phyloP scores from a whole-genome alignment of 2,888 invertebrate genomes.

The Rapana venosa region DNA sequence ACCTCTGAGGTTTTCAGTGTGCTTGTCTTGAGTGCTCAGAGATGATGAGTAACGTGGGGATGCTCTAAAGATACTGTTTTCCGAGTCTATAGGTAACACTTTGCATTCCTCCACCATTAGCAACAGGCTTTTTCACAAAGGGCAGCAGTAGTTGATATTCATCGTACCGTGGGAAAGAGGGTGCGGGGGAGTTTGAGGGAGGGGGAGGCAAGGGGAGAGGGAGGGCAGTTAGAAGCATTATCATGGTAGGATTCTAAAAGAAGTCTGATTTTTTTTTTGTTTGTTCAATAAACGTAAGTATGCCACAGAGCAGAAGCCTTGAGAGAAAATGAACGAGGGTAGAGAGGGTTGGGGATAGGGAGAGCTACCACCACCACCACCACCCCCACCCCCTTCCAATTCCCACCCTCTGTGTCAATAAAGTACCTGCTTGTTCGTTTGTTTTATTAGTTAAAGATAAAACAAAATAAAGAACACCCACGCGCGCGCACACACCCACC shows the following conservation, averaged over 20 bases:
- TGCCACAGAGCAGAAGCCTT: not conserved
- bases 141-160: not conserved
- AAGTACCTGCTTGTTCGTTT: too few relatives aligned
- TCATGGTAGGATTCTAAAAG: not conserved
- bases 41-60: not conserved
- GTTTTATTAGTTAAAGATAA: too few relatives aligned
- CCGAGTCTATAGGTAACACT: not conserved
- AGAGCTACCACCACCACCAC: too few relatives aligned
- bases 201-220: not conserved
- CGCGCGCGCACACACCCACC: not conserved
- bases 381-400: too few relatives aligned
- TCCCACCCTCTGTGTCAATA: not conserved
- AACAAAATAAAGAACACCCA: too few relatives aligned
- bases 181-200: not conserved
- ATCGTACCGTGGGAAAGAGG: not conserved
- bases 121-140: not conserved
- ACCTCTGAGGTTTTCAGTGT: not conserved
- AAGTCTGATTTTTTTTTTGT: not conserved
- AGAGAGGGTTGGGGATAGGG: too few relatives aligned
- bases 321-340: too few relatives aligned
- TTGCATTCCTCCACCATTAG: conserved; percentile 8
- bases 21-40: not conserved
- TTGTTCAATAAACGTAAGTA: not conserved
- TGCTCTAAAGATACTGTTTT: not conserved
- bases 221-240: not conserved